Conservation (phyloP, 2,113 vertebrate genomes). For the Odobenus rosmarus region DNA sequence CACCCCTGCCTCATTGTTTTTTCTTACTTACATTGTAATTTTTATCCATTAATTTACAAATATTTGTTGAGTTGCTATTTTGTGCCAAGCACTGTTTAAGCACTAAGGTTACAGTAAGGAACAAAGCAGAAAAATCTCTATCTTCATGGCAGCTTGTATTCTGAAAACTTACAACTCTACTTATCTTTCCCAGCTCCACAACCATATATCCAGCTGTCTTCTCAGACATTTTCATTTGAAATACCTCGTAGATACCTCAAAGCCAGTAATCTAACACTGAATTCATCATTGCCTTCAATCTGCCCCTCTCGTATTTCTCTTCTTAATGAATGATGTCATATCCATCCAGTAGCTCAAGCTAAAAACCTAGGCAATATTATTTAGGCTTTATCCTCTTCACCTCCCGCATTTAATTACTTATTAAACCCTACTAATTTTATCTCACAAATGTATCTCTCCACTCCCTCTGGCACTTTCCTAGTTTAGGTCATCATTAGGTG, state of each 20-base stretch:
- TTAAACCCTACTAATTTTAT: slow-evolving; percentile 18
- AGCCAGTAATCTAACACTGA: background rate
- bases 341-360: background rate
- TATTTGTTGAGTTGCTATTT: slow-evolving; percentile 7
- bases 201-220: background rate
- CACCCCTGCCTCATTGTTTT: background rate
- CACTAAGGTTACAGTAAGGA: background rate
- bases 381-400: background rate
- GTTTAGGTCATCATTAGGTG: background rate
- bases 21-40: slow-evolving; percentile 10
- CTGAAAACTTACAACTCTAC: background rate
- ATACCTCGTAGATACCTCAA: background rate
- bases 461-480: background rate
- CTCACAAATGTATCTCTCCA: background rate
- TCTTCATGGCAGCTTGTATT: background rate
- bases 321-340: background rate
- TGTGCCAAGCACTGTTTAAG: background rate
- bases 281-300: background rate
- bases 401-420: background rate
- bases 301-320: background rate
- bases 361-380: background rate
- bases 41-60: background rate
- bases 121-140: background rate
- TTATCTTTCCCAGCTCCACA: slow-evolving; percentile 4
- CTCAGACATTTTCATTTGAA: background rate